Conservation (phyloP, 2,888 invertebrate genomes). For the Cheilosia soror region DNA sequence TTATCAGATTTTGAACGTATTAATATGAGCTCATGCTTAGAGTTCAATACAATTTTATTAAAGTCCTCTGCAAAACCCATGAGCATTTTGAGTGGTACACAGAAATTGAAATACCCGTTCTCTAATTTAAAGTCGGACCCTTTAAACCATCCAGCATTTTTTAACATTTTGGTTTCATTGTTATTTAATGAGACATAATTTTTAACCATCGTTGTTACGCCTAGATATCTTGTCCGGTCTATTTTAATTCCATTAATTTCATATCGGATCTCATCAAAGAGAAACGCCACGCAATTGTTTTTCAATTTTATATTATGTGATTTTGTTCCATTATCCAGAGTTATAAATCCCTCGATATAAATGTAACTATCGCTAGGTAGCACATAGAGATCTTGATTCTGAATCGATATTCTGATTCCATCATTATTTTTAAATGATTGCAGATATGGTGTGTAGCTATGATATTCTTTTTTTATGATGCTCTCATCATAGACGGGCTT, state of each 20-base stretch:
- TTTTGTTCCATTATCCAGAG: conserved; percentile 33
- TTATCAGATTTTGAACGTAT: conserved; percentile 53
- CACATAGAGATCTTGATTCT: conserved; percentile 60
- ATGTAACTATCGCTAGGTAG: conserved; percentile 25
- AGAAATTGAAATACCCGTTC: conserved; percentile 26
- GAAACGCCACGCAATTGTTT: conserved; percentile 39
- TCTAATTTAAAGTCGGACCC: conserved; percentile 68
- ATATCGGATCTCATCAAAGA: conserved; percentile 48
- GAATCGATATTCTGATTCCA: conserved; percentile 63
- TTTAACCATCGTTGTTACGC: conserved; percentile 80
- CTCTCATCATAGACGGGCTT: conserved; percentile 40
- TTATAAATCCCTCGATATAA: conserved; percentile 42
- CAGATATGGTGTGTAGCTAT: conserved; percentile 52
- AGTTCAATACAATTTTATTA: conserved; percentile 80
- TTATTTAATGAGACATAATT: conserved; percentile 79
- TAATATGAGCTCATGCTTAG: conserved; percentile 80
- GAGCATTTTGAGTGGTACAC: conserved; percentile 79
- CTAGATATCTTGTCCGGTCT: conserved; percentile 68
- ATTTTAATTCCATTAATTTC: conserved; percentile 43
- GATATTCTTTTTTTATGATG: conserved; percentile 54
- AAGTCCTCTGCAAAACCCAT: conserved; percentile 81
- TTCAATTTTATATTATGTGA: conserved; percentile 41
- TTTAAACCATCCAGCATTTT: conserved; percentile 69
- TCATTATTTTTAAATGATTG: conserved; percentile 57
- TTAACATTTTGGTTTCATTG: conserved; percentile 51